Evolutionary conservation across 2,797 vertebrate species (phyloP).

Genomic region (Cossypha polioptera): DNA sequence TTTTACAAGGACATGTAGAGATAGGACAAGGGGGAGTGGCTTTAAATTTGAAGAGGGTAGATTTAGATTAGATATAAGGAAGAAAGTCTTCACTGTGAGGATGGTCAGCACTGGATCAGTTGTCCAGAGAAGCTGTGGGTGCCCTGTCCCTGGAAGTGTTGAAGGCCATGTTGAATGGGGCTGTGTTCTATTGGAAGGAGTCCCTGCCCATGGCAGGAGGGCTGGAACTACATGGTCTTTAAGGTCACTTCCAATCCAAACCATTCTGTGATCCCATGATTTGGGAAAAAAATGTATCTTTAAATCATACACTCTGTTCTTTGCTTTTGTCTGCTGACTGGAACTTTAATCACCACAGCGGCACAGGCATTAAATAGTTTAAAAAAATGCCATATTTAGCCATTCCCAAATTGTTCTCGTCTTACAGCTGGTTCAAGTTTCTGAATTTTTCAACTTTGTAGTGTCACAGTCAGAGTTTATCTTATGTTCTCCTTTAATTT

Average conservation of each 20-base stretch:
- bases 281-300: not conserved
- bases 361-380: not conserved
- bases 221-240: not conserved
- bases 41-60: not conserved
- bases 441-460: not conserved
- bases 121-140: not conserved
- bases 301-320: not conserved
- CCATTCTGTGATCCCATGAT: not conserved
- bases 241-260: not conserved
- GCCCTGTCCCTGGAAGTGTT: not conserved
- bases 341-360: not conserved
- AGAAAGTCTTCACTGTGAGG: not conserved
- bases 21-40: not conserved
- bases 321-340: not conserved
- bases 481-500: not conserved
- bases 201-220: not conserved
- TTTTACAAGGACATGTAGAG: not conserved
- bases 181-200: not conserved
- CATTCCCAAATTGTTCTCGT: not conserved
- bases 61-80: not conserved
- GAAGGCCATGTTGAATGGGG: not conserved
- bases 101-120: not conserved
- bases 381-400: not conserved
- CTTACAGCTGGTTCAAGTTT: not conserved
- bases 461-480: not conserved